Conservation (phyloP, 2,797 vertebrate genomes). For the Columba guinea region DNA sequence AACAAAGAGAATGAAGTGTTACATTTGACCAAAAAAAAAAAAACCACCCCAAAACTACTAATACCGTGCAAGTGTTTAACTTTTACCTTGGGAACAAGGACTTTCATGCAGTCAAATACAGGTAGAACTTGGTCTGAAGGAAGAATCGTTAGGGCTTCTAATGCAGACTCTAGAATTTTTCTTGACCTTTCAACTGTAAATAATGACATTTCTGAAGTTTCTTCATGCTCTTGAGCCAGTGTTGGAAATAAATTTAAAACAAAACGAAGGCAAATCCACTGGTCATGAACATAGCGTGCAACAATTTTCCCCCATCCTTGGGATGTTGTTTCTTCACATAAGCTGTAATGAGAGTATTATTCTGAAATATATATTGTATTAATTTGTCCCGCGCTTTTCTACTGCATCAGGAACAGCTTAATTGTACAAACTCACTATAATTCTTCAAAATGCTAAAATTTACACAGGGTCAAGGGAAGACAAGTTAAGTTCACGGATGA, state of each 20-base stretch:
- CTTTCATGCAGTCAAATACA: slow-evolving; percentile 85
- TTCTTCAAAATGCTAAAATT: not conserved
- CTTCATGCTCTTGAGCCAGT: not conserved
- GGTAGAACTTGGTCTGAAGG: slow-evolving; percentile 88
- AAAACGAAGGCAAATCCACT: slow-evolving; percentile 89
- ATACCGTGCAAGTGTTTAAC: not conserved
- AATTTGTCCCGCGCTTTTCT: not conserved
- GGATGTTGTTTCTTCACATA: slow-evolving; percentile 62
- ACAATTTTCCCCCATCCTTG: slow-evolving; percentile 89
- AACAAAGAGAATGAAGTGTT: not conserved
- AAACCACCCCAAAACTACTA: accelerated
- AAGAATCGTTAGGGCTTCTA: slow-evolving; percentile 86
- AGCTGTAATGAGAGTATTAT: slow-evolving; percentile 68
- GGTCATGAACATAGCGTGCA: slow-evolving; percentile 84
- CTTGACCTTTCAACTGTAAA: slow-evolving; percentile 4
- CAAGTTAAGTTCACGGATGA: not conserved
- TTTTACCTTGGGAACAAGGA: slow-evolving; percentile 85
- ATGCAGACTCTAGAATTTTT: slow-evolving; percentile 72
- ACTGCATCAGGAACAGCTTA: not conserved
- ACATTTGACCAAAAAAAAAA: not conserved
- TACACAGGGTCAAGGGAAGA: not conserved
- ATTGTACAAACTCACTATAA: not conserved
- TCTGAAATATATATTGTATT: not conserved
- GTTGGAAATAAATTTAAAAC: slow-evolving; percentile 69
- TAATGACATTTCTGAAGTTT: not conserved